phyloP scores from a whole-genome alignment of 2,888 invertebrate species.

The Eugnorisma glareosa region DNA sequence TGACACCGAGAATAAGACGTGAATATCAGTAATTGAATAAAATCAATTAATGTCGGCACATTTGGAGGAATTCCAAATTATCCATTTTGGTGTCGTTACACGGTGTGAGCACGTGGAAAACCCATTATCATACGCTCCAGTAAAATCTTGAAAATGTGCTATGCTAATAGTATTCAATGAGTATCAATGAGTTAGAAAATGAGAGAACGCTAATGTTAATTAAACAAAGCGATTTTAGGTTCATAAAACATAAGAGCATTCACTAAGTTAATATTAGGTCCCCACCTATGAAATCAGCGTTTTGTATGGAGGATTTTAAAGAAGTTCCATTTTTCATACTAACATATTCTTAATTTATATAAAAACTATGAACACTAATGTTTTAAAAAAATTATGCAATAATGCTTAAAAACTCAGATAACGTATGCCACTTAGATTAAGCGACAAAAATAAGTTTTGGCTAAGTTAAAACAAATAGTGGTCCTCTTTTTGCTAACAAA shows the following conservation, averaged over 20 bases:
- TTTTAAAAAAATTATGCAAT: too few species aligned
- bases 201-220: neutral
- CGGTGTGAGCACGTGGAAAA: neutral
- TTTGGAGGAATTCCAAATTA: slow-evolving; percentile 48
- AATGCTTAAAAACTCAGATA: too few species aligned
- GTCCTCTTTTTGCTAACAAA: too few species aligned
- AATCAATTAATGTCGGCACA: slow-evolving; percentile 24
- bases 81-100: slow-evolving; percentile 15
- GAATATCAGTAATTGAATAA: slow-evolving; percentile 25
- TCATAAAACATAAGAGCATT: too few species aligned
- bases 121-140: neutral
- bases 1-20: slow-evolving; percentile 1
- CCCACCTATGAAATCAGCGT: too few species aligned
- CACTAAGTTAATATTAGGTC: neutral
- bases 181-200: neutral
- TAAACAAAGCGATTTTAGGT: neutral
- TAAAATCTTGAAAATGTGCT: neutral
- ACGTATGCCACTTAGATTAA: too few species aligned
- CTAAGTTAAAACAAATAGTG: too few species aligned
- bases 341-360: too few species aligned
- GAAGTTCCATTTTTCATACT: too few species aligned
- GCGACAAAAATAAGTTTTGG: too few species aligned
- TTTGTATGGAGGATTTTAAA: too few species aligned
- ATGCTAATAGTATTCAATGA: neutral
- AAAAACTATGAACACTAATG: too few species aligned